phyloP scores from a whole-genome alignment of 1,140 invertebrate species.

The Lucilia sericata region DNA sequence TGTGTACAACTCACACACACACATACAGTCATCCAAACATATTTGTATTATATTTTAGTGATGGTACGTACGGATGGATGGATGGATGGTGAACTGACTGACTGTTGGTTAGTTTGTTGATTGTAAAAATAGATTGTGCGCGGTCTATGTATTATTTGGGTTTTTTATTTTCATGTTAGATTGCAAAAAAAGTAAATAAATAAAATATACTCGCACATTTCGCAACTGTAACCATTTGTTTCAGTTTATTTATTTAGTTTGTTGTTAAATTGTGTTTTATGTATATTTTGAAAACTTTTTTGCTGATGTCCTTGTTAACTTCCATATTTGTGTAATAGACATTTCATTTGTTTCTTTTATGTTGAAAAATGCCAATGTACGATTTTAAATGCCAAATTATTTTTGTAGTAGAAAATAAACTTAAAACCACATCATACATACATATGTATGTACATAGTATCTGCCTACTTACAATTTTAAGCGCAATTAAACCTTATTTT shows the following conservation, averaged over 20 bases:
- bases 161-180: conserved; percentile 9
- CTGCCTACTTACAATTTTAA: too few relatives aligned
- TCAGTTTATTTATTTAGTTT: too few relatives aligned
- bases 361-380: too few relatives aligned
- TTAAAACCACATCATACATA: too few relatives aligned
- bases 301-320: background rate
- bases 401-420: too few relatives aligned
- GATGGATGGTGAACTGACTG: background rate
- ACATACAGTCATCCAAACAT: background rate
- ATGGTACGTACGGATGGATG: background rate
- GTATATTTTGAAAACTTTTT: too few relatives aligned
- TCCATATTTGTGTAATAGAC: background rate
- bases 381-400: too few relatives aligned
- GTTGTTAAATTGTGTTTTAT: too few relatives aligned
- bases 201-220: background rate
- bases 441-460: too few relatives aligned
- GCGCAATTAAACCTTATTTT: too few relatives aligned
- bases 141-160: background rate
- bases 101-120: background rate
- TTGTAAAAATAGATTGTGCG: background rate
- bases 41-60: background rate
- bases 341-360: too few relatives aligned
- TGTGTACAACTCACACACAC: background rate
- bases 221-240: too few relatives aligned
- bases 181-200: conserved; percentile 13